Evolutionary conservation across 1,140 invertebrate genomes (phyloP).

Genomic region (Drosophila melanica): DNA sequence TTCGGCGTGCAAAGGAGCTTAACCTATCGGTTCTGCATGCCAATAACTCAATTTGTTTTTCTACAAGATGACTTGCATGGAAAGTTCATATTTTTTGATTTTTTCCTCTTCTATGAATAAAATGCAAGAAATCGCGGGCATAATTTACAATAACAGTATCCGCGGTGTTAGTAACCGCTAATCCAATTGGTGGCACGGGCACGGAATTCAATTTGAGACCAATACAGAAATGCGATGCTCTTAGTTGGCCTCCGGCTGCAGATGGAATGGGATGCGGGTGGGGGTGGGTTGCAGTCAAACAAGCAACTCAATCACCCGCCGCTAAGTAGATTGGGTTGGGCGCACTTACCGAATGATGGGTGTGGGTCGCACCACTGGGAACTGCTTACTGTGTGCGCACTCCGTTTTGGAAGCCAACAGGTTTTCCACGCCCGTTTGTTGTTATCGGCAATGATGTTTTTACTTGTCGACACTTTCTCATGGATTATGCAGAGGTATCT

Average conservation of each 20-base stretch:
- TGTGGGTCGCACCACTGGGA: slow-evolving; percentile 22
- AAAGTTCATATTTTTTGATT: slow-evolving; percentile 3
- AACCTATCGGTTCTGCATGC: slow-evolving; percentile 49
- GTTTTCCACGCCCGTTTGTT: slow-evolving; percentile 64
- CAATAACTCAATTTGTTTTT: slow-evolving; percentile 74
- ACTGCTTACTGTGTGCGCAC: slow-evolving; percentile 8
- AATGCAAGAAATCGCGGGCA: slow-evolving; percentile 69
- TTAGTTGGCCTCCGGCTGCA: slow-evolving; percentile 38
- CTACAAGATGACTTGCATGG: slow-evolving; percentile 6
- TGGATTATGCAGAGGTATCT: slow-evolving; percentile 83
- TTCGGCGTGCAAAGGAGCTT: neutral
- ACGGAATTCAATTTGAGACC: slow-evolving; percentile 71
- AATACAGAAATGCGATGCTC: slow-evolving; percentile 35
- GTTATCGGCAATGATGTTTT: slow-evolving; percentile 79
- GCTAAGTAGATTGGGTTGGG: slow-evolving; percentile 44
- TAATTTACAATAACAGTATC: slow-evolving; percentile 81
- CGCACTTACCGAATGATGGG: neutral
- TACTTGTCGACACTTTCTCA: slow-evolving; percentile 83
- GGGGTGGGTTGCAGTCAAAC: slow-evolving; percentile 49
- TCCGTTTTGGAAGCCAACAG: slow-evolving; percentile 64
- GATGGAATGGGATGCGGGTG: slow-evolving; percentile 11
- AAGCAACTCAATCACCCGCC: slow-evolving; percentile 73
- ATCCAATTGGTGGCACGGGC: slow-evolving; percentile 77
- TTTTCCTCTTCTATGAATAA: slow-evolving; percentile 29
- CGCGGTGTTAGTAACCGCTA: slow-evolving; percentile 80